Percentiles rank a stretch among this genome's conserved stretches.
Conservation (phyloP, 2,113 vertebrate species). For the Peromyscus californicus region DNA sequence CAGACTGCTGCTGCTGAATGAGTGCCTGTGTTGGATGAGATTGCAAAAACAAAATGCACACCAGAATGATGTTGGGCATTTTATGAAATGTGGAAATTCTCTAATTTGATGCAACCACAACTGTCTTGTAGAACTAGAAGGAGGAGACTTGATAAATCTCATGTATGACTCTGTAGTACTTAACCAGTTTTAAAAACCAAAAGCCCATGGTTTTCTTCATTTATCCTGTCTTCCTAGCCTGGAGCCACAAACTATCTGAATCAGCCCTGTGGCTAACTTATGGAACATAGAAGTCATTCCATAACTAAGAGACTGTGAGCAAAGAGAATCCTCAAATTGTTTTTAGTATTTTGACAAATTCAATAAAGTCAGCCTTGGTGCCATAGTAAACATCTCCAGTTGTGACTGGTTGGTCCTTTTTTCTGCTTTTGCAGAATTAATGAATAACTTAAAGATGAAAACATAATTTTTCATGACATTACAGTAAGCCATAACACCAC, state of each 20-base stretch:
- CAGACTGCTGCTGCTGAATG: background rate
- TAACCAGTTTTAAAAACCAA: constrained; percentile 53
- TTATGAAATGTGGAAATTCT: background rate
- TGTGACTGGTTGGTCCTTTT: background rate
- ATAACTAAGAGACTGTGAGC: background rate
- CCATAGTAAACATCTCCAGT: background rate
- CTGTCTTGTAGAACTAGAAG: background rate
- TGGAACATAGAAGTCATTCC: background rate
- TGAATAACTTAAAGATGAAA: background rate
- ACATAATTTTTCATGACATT: background rate
- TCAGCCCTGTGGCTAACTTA: background rate
- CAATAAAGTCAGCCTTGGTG: background rate
- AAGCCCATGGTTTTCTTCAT: background rate
- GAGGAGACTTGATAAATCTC: background rate
- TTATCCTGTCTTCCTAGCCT: background rate
- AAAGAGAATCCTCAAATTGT: background rate
- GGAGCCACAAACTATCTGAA: background rate
- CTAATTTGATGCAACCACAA: constrained; percentile 6
- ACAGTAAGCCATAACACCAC: background rate
- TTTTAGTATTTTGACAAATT: background rate
- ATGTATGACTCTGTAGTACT: background rate
- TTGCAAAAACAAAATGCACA: background rate
- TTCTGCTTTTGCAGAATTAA: background rate
- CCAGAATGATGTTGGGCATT: background rate
- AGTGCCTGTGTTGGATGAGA: background rate